These are phyloP conservation scores for Oxytorus armatus DNA, from an alignment of 2,888 invertebrate genomes.

Conservation along the genomic window DNA sequence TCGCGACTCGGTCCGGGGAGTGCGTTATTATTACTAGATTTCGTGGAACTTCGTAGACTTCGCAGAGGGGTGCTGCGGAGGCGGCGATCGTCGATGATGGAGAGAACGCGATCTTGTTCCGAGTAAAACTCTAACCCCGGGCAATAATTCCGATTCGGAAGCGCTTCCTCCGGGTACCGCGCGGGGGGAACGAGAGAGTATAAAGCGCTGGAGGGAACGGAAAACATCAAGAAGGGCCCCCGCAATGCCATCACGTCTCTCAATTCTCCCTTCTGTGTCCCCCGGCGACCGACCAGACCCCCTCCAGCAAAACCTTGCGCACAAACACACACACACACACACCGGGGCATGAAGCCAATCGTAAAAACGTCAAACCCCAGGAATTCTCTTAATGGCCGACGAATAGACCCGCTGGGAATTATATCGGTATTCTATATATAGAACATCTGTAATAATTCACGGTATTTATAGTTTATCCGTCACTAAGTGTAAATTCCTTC, in stretches of 20 bases:
- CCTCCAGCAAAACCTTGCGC: constrained; percentile 20
- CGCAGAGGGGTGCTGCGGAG: not conserved
- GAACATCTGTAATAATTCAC: no score
- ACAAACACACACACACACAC: constrained; percentile 32
- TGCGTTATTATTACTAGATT: constrained; percentile 69
- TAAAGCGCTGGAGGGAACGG: constrained; percentile 56
- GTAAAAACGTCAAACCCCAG: constrained; percentile 75
- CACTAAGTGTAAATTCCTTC: constrained; percentile 12
- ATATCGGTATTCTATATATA: constrained; percentile 63
- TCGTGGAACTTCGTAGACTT: constrained; percentile 55
- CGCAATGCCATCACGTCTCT: constrained; percentile 45
- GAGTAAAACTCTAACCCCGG: constrained; percentile 69
- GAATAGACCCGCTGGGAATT: constrained; percentile 70
- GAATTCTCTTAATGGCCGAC: constrained; percentile 71
- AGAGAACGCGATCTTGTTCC: constrained; percentile 65
- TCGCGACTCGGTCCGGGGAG: constrained; percentile 16
- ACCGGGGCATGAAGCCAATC: constrained; percentile 69
- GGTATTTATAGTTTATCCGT: constrained; percentile 19
- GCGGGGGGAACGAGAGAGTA: constrained; percentile 41
- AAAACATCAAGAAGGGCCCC: constrained; percentile 64
- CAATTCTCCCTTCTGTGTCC: constrained; percentile 55
- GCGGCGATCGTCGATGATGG: constrained; percentile 30
- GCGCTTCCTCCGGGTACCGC: constrained; percentile 66
- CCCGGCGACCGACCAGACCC: constrained; percentile 39
- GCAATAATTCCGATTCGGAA: constrained; percentile 72